phyloP scores from a whole-genome alignment of 2,888 invertebrate species.

The Himalopsyche kuldschensis region DNA sequence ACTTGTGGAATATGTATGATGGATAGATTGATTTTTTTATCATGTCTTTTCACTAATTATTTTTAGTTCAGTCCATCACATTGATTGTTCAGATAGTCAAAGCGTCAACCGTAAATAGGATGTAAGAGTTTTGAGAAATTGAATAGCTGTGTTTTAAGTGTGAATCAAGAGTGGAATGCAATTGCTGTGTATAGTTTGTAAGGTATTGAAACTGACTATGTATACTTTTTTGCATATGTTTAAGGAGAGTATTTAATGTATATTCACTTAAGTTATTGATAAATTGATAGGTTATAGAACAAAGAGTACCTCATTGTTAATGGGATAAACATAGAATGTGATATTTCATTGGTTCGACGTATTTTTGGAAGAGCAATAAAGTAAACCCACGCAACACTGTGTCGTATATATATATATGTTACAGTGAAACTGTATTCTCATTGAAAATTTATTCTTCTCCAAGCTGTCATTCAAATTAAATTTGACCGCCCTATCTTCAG shows the following conservation, averaged over 20 bases:
- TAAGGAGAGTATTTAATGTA: constrained; percentile 24
- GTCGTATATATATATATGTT: too few relatives aligned
- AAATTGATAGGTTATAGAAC: constrained; percentile 28
- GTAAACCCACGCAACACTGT: neutral
- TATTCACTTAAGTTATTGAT: constrained; percentile 1
- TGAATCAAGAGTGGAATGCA: constrained; percentile 9
- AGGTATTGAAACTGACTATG: constrained; percentile 27
- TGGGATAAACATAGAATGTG: neutral
- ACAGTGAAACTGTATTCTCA: too few relatives aligned
- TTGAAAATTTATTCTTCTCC: too few relatives aligned
- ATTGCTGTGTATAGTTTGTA: constrained; percentile 12
- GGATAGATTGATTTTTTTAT: too few relatives aligned
- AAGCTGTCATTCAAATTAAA: too few relatives aligned
- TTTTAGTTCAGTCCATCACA: neutral
- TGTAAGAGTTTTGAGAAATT: neutral
- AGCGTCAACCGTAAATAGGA: neutral
- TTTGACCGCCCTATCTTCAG: too few relatives aligned
- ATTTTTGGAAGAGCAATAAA: neutral
- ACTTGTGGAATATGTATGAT: too few relatives aligned
- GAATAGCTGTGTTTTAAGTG: neutral
- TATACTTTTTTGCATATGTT: constrained; percentile 29
- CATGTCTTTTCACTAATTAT: neutral
- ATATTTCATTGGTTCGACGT: neutral
- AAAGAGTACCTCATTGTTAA: constrained; percentile 34
- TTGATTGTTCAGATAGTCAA: neutral